phyloP scores from a whole-genome alignment of 2,113 vertebrate genomes.

The Trogon surrucura region DNA sequence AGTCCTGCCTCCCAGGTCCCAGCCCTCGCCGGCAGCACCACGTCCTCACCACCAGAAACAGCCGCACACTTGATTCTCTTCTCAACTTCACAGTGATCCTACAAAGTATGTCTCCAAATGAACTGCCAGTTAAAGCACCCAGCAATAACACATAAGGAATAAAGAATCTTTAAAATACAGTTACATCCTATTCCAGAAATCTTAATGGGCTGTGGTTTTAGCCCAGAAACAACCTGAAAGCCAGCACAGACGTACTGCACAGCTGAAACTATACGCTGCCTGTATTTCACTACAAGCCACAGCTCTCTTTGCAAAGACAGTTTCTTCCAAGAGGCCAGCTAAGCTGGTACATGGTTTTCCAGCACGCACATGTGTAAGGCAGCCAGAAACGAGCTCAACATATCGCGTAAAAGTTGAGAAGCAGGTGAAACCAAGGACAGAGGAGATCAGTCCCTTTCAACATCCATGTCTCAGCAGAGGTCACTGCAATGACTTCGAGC shows the following conservation, averaged over 20 bases:
- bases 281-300: background rate
- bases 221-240: slow-evolving; percentile 20
- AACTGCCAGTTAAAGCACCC: background rate
- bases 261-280: background rate
- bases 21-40: background rate
- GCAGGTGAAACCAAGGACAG: background rate
- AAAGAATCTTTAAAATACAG: background rate
- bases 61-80: background rate
- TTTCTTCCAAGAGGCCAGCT: background rate
- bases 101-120: background rate
- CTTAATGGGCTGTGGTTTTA: slow-evolving; percentile 37
- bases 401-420: background rate
- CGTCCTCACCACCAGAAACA: background rate
- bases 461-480: background rate
- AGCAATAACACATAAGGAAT: background rate
- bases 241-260: background rate
- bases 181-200: background rate
- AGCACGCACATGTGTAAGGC: background rate
- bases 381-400: background rate
- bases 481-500: background rate
- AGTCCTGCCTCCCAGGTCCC: background rate
- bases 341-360: background rate
- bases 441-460: background rate
- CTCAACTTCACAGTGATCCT: background rate
- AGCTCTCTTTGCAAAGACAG: background rate